phyloP scores from a whole-genome alignment of 2,888 invertebrate species.

The Aspidiotus rigidus region DNA sequence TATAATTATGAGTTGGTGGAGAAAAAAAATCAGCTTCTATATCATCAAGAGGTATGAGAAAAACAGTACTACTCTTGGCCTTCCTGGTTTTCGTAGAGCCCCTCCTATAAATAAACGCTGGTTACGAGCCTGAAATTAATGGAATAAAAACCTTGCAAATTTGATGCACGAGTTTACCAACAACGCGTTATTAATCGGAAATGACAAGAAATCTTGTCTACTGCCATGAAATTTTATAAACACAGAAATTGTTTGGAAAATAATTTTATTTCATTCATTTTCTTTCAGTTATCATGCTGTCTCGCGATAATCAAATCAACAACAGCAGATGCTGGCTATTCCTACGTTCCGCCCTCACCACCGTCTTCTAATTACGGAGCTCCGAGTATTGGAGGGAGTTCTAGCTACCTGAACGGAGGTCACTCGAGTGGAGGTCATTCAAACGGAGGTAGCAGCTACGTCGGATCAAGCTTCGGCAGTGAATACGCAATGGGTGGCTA shows the following conservation, averaged over 20 bases:
- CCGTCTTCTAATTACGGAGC: constrained; percentile 36
- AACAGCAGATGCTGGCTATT: constrained; percentile 40
- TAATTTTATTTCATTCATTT: constrained; percentile 3
- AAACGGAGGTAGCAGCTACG: constrained; percentile 35
- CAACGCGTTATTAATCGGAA: too few species aligned
- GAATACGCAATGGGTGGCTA: constrained; percentile 34
- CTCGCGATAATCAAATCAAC: constrained; percentile 38
- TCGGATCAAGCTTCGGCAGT: constrained; percentile 35
- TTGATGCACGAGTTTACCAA: too few species aligned
- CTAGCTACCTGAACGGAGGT: constrained; percentile 9
- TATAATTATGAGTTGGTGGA: too few species aligned
- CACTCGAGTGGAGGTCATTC: constrained; percentile 31
- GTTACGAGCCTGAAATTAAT: too few species aligned
- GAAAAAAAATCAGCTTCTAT: too few species aligned
- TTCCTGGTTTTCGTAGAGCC: too few species aligned
- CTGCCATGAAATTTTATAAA: too few species aligned
- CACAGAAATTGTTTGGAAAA: neutral
- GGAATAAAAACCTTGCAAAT: too few species aligned
- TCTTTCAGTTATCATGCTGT: constrained; percentile 39
- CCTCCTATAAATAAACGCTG: too few species aligned
- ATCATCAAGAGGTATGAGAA: too few species aligned
- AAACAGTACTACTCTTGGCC: too few species aligned
- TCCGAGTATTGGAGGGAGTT: constrained; percentile 26
- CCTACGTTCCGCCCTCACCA: constrained; percentile 38
- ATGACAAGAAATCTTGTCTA: too few species aligned